Percentiles rank a stretch among this genome's conserved stretches.
These are phyloP conservation scores for Psophia crepitans DNA, from an alignment of 2,113 vertebrate species.

Conservation along the genomic window DNA sequence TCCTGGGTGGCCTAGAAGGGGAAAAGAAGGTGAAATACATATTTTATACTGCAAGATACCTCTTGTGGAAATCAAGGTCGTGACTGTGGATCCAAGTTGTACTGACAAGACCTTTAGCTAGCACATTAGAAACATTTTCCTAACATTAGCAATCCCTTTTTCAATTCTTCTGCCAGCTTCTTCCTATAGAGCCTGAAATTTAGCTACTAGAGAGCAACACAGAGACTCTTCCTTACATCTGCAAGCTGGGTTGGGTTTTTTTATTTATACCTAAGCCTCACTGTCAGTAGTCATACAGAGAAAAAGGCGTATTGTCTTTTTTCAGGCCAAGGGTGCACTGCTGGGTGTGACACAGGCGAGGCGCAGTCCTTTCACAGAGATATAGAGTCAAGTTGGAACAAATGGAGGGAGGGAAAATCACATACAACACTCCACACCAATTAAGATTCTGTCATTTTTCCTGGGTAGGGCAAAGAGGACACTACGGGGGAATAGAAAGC, in stretches of 20 bases:
- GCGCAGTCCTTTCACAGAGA: background rate
- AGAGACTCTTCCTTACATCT: background rate
- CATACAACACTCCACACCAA: background rate
- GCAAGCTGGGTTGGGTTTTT: accelerated
- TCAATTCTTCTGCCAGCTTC: background rate
- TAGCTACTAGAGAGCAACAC: background rate
- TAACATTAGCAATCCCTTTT: background rate
- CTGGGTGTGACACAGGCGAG: background rate
- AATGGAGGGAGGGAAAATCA: background rate
- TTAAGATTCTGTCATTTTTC: background rate
- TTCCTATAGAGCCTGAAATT: background rate
- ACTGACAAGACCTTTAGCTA: background rate
- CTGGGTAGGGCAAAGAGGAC: background rate
- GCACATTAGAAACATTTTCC: background rate
- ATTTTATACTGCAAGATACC: background rate
- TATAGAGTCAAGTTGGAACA: background rate
- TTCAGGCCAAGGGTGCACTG: background rate
- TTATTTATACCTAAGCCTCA: background rate
- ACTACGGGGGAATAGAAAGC: background rate
- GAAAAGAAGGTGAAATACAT: background rate
- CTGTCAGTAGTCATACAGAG: background rate
- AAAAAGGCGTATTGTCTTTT: background rate
- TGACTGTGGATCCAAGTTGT: background rate
- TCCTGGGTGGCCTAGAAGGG: background rate
- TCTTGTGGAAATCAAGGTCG: background rate